Percentiles rank a stretch among this genome's conserved stretches.
These are phyloP conservation scores for Ptilorrhoa leucosticta DNA, from an alignment of 2,113 vertebrate genomes.

Conservation along the genomic window DNA sequence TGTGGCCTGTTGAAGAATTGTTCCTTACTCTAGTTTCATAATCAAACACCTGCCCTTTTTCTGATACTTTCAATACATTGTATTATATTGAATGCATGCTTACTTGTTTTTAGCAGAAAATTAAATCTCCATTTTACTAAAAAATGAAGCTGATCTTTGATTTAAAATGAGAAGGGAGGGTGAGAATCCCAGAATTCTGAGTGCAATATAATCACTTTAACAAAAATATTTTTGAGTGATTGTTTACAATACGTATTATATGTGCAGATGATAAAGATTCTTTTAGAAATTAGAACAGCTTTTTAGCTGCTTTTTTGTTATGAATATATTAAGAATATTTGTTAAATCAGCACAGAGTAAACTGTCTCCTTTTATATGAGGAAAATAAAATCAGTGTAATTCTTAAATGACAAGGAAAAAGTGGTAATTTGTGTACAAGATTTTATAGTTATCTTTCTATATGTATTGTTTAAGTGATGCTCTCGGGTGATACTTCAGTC, in stretches of 20 bases:
- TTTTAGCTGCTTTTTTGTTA: conserved; percentile 37
- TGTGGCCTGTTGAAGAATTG: neutral
- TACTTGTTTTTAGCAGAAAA: conserved; percentile 33
- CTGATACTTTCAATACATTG: neutral
- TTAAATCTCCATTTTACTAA: conserved; percentile 34
- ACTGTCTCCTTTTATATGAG: conserved; percentile 44
- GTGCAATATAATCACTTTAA: conserved; percentile 48
- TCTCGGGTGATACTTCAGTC: neutral
- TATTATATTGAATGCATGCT: conserved; percentile 31
- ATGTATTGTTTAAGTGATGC: neutral
- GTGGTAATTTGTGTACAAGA: conserved; percentile 22
- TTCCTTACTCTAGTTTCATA: conserved; percentile 11
- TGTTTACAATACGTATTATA: conserved; percentile 31
- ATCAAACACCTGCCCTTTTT: neutral
- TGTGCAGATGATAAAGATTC: conserved; percentile 14
- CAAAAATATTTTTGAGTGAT: conserved; percentile 8
- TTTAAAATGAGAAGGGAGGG: neutral
- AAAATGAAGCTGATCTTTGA: conserved; percentile 27
- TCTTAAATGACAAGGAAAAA: neutral
- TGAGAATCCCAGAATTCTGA: neutral
- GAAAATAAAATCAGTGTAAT: conserved; percentile 45
- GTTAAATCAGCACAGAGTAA: conserved; percentile 25
- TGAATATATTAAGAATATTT: conserved; percentile 6
- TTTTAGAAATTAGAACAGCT: conserved; percentile 5
- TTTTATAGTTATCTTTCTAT: neutral